Base-by-base conservation (phyloP, 2,113 vertebrate genomes). In the Carassius gibelio region DNA sequence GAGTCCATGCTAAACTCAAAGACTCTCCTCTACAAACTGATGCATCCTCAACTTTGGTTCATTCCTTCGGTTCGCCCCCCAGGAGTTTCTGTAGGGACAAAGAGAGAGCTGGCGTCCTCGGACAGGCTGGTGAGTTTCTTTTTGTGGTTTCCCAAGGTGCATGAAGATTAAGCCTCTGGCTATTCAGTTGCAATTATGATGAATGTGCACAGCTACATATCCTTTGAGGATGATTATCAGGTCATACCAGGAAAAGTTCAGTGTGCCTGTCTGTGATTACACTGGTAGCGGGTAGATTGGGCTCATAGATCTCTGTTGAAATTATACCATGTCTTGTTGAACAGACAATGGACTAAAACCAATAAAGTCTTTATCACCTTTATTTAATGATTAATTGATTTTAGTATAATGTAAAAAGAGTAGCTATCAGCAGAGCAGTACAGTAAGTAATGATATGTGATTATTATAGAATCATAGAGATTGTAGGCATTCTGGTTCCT, bases 61-160 rank as follows among this genome's bases (percentile, higher is more conserved):
- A 86, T 13, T 55, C 82, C 10, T 50, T 88, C 2, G 34, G 85
- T 7, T 85, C 82, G 88, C 83, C 72, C 90, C 88, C 85, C 80
- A 90, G 89, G 87, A 93, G 82, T 76, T 92, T 93, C 90, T 87
- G 82, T 0, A 89, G 50, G 86, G 74, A 84, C 26, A 72, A 83
- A 34, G 93, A 94, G 86, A 93, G 88, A 84, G 21, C 84, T 13
- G 90, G 76, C 88, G 77, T 91, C 4, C 81, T 75, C 75, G 90
- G 91, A 93, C 87, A 85, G 82, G 74, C 91, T 86, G 96, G 98
- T 98, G 94, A 97, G 97, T 89, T 21, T 81, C 42, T 2, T 34
- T 87, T 77, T 71, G 5, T 81, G 11, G 50, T 6, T 59, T 48
- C 45, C 30, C 19, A 71, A 75, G 55, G 66, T 66, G 57, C 30